Evolutionary conservation across 2,888 invertebrate species (phyloP), one percentile per base, ranked within the genome.

Genomic region (Clanis bilineata): DNA sequence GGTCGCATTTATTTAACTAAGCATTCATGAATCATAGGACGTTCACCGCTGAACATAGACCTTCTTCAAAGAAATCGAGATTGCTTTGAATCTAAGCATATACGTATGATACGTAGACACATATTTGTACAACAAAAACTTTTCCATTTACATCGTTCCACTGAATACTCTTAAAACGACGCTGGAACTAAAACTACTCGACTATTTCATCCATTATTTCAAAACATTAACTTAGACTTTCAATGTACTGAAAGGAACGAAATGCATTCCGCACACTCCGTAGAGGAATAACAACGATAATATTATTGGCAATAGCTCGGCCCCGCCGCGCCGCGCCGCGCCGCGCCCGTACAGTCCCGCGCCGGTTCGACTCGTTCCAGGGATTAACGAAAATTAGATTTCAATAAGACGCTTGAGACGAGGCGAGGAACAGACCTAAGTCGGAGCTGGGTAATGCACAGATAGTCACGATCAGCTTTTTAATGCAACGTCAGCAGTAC

Each of bases 381-480:
- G 88, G 90, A 90, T 90, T 90, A 90, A 80, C 85, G 88, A 89
- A 90, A 90, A 91, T 90, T 90, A 88, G 87, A 90, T 91, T 91
- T 90, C 91, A 90, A 90, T 90, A 90, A 90, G 89, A 90, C 86
- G 89, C 80, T 86, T 85, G 86, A 84, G 80, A 74, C 84, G 82
- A 75, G 77, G 77, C 82, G 80, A 73, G 81, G 79, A 80, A 83
- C 85, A 84, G 85, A 86, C 83, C 86, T 82, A 82, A 85, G 82
- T 79, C 77, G 81, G 82, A 86, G 83, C 85, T 80, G 83, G 76
- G 80, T 79, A 83, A 80, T 77, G 80, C 80, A 74, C 81, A 82
- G 86, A 85, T 84, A 85, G 86, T 85, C 88, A 89, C 86, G 87
- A 79, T 85, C 76, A 78, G 82, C 79, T 79, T 83, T 83, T 80